Percentiles rank a stretch among this genome's conserved stretches.
phyloP scores from a whole-genome alignment of 2,113 vertebrate species.

The Cygnus atratus region DNA sequence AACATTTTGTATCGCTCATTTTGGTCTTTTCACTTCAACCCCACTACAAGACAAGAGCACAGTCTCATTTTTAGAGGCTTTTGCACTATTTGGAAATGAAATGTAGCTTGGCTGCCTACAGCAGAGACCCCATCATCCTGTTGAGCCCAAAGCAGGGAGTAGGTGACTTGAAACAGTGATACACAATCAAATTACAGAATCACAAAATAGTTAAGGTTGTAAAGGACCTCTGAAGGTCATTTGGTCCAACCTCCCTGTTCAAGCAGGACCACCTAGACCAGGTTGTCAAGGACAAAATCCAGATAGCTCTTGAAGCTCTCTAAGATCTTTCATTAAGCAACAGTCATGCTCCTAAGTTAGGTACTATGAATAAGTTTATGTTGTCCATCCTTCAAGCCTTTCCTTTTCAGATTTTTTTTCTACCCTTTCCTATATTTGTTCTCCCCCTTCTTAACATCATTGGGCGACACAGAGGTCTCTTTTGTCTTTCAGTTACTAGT shows the following conservation, averaged over 20 bases:
- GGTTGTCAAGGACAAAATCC: neutral
- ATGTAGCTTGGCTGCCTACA: neutral
- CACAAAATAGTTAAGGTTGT: neutral
- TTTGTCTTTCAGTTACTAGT: neutral
- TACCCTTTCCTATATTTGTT: neutral
- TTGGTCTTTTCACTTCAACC: neutral
- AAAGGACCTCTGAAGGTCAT: too few species aligned
- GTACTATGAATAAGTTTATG: neutral
- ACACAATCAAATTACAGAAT: neutral
- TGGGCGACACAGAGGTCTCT: neutral
- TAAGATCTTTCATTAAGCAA: neutral
- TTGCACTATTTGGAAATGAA: neutral
- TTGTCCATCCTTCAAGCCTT: neutral
- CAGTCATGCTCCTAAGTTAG: neutral
- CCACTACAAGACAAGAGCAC: neutral
- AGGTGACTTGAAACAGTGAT: neutral
- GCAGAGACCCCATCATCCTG: neutral
- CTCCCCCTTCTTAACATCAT: neutral
- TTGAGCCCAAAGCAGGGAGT: neutral
- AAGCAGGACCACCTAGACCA: too few species aligned
- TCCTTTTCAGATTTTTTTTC: neutral
- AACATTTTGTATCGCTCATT: neutral
- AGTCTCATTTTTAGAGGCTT: neutral
- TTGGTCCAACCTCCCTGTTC: neutral
- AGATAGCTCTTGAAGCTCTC: neutral